Percentiles rank a stretch among this genome's conserved stretches.
These are phyloP conservation scores for Hemiprocne comata DNA, from an alignment of 2,113 vertebrate species.

Conservation along the genomic window DNA sequence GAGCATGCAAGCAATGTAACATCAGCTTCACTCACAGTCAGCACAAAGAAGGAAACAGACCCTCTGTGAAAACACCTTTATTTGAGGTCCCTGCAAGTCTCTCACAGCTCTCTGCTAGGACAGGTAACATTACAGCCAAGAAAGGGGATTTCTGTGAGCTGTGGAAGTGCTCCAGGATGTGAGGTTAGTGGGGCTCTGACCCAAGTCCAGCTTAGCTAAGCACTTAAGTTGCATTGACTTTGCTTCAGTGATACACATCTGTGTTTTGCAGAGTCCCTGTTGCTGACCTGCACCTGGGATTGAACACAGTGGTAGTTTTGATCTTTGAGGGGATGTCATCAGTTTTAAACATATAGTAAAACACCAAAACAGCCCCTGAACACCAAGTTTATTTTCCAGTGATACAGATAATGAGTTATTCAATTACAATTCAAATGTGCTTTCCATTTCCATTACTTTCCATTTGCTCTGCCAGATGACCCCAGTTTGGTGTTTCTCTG, in stretches of 20 bases:
- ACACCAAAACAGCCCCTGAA: neutral
- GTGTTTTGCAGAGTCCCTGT: neutral
- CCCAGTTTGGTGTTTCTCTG: neutral
- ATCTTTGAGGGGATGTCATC: neutral
- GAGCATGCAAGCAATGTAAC: neutral
- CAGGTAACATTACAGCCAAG: neutral
- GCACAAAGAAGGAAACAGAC: neutral
- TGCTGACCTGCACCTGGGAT: neutral
- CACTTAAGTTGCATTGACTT: neutral
- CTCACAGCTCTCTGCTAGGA: neutral
- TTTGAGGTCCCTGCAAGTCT: neutral
- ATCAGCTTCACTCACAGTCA: neutral
- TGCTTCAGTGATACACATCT: neutral
- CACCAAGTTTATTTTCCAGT: neutral
- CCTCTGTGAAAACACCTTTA: neutral
- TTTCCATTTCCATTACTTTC: conserved; percentile 57
- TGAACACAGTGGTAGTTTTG: neutral
- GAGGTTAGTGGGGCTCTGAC: neutral
- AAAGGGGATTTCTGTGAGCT: neutral
- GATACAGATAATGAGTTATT: conserved; percentile 7
- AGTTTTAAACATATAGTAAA: neutral
- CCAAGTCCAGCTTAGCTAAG: neutral
- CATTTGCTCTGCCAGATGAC: neutral
- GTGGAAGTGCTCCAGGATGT: neutral
- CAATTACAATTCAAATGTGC: neutral